Percentiles rank a stretch among this genome's conserved stretches.
Conservation (phyloP, 2,113 vertebrate genomes). For the Peromyscus maniculatus region DNA sequence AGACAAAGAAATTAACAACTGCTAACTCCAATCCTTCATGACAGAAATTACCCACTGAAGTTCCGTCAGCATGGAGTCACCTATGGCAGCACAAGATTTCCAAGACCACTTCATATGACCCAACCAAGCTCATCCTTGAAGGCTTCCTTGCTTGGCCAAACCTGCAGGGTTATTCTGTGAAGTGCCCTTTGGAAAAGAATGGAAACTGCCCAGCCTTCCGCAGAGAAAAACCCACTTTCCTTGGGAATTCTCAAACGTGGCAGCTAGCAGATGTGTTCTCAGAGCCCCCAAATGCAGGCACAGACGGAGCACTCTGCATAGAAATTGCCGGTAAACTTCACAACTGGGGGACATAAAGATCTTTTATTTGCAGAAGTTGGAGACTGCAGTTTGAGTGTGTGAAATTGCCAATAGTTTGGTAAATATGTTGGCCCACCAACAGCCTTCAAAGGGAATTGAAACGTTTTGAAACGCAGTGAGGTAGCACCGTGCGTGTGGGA, state of each 20-base stretch:
- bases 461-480: slow-evolving; percentile 64
- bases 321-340: slow-evolving; percentile 70
- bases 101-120: background rate
- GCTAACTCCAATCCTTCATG: background rate
- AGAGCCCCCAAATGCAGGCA: background rate
- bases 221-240: slow-evolving; percentile 19
- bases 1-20: background rate
- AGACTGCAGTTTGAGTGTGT: slow-evolving; percentile 69
- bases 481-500: background rate
- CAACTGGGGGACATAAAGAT: slow-evolving; percentile 77
- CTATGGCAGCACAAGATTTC: background rate
- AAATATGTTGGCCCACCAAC: slow-evolving; percentile 29
- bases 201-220: background rate
- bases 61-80: background rate
- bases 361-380: slow-evolving; percentile 72
- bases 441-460: slow-evolving; percentile 68
- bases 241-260: slow-evolving; percentile 34
- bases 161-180: background rate
- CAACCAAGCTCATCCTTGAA: background rate
- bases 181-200: background rate
- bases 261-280: slow-evolving; percentile 44
- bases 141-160: background rate
- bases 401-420: slow-evolving; percentile 67
- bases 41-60: background rate
- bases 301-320: slow-evolving; percentile 36